Evolutionary conservation across 2,888 invertebrate genomes (phyloP), one percentile per base, ranked within the genome.

Genomic region (Acronicta alni): DNA sequence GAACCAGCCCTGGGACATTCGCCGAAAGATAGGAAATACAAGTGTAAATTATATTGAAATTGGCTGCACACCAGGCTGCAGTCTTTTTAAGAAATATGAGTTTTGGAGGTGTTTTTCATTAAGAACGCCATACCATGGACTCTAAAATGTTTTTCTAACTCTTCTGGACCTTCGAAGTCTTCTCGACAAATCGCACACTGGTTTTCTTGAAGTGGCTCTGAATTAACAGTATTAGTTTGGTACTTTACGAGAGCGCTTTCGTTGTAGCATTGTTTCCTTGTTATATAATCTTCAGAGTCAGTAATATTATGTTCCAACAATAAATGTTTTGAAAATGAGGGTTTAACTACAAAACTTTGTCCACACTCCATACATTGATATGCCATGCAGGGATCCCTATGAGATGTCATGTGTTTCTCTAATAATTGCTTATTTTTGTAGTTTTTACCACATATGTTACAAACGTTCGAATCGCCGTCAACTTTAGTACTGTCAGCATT

Each of bases 101-200:
- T 77, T 69, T 89, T 90, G 2, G 75, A 67, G 15, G 84, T 85
- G 80, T 87, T 88, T 91, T 96, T 94, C 77, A 91, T 90, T 35
- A 96, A 84, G 85, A 97, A 97, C 0, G 97, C 97, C 97, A 97
- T 97, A 0, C 97, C 97, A 86, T 98, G 97, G 4, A 95, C 95
- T 77, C 97, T 91, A 78, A 97, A 96, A 87, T 97, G 97, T 79
- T 96, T 96, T 76, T 96, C 95, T 43, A 97, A 92, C 38, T 95
- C 94, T 38, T 94, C 89, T 37, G 95, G 87, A 77, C 95, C 93
- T 20, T 95, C 93, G 84, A 97, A 97, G 63, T 95, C 92, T 49
- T 95, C 95, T 79, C 95, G 95, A 83, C 97, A 98, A 47, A 97
- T 97, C 65, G 93, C 94, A 82, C 98, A 98, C 81, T 97, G 96